Percentiles rank a stretch among this genome's conserved stretches.
Conservation (phyloP, 2,797 vertebrate genomes). For the Tauraco hartlaubi region DNA sequence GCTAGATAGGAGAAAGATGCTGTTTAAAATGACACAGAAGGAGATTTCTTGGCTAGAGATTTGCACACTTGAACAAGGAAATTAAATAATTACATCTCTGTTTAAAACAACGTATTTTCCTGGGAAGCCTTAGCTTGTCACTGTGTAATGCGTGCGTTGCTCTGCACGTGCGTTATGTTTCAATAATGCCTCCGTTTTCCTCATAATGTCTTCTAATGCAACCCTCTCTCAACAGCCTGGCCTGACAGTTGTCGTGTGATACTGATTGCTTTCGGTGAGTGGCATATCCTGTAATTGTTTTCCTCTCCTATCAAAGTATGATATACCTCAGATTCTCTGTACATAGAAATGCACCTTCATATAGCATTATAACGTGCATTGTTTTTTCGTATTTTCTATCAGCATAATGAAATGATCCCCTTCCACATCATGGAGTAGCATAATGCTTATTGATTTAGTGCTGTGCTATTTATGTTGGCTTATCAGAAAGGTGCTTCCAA, state of each 20-base stretch:
- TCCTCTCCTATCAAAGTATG: background rate
- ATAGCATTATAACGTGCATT: background rate
- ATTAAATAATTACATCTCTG: constrained; percentile 48
- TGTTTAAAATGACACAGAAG: background rate
- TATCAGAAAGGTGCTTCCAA: constrained; percentile 11
- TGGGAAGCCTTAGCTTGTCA: background rate
- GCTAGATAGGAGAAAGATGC: background rate
- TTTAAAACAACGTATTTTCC: constrained; percentile 4
- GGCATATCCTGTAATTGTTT: constrained; percentile 16
- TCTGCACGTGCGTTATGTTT: background rate
- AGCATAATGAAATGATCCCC: background rate
- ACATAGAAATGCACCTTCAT: background rate
- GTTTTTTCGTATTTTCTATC: background rate
- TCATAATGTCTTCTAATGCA: constrained; percentile 1
- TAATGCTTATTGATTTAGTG: constrained; percentile 28
- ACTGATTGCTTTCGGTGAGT: background rate
- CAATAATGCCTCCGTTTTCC: background rate
- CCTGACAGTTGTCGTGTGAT: background rate
- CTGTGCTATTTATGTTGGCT: background rate
- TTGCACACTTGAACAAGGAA: background rate
- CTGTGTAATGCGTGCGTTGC: background rate
- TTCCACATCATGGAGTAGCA: background rate
- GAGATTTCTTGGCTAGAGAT: background rate
- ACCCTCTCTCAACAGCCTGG: background rate
- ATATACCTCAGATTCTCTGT: background rate